Base-by-base conservation (phyloP, 2,888 invertebrate genomes). In the Hypercompe scribonia region DNA sequence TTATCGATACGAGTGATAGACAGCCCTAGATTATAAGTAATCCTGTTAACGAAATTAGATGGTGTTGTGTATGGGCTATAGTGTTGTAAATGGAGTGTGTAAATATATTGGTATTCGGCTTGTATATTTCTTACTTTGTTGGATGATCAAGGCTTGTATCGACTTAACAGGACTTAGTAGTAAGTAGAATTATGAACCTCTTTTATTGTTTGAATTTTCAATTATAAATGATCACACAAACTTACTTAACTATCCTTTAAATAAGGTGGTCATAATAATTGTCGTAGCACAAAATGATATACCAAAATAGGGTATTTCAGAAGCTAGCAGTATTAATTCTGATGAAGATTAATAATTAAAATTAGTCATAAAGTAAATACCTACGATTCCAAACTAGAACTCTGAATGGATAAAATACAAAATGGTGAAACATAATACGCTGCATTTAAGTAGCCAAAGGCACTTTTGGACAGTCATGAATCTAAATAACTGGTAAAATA, bases 21-120 rank as follows among this genome's bases (percentile, higher is more conserved):
- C 93, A 92, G 86, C 88, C 85, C 85, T 88, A 92, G 94, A 95
- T 95, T 93, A 93, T 91, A 85, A 90, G 88, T 92, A 93, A 94
- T 92, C 90, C 89, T 83, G 88, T 89, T 87, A 88, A 88, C 84
- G 86, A 83, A 86, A 90, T 90, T 88, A 89, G 86, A 69, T 28
- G 70, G 70, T 83, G 77, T 74, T 81, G 72, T 78, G 82, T 86
- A 64, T 10, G 50, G 50, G 36, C 63, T 84, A 78, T 82, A 73
- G 76, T 69, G 78, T 71, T 65, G 34, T 46, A 39, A 33, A 8
- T 13, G 31, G 21, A 36, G 65, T 42, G 34, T 46, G 54, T 66
- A 34, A 68, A 50, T 50, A 68, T 39, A 36, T 64, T 64, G 63
- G 36, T 63, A 67, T 70, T 66, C 76, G 72, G 46, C 50, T 10